These are phyloP conservation scores for Muntiacus muntjak DNA, from an alignment of 2,113 vertebrate species.

Conservation along the genomic window DNA sequence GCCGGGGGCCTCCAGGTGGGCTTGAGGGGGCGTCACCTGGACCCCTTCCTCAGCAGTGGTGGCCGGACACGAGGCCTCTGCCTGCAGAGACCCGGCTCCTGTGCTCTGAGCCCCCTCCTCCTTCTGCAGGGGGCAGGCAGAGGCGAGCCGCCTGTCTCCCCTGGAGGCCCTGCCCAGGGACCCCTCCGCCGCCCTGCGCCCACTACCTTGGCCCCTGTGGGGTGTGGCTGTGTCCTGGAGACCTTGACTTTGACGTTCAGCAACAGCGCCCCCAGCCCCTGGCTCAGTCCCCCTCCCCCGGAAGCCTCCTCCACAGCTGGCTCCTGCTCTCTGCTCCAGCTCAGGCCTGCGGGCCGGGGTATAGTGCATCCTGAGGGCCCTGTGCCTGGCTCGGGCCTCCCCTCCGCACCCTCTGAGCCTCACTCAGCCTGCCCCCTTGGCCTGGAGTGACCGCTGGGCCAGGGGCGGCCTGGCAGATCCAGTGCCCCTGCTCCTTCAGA, in stretches of 20 bases:
- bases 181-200: accelerated
- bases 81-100: not conserved
- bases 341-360: not conserved
- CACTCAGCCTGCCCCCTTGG: not conserved
- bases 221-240: not conserved
- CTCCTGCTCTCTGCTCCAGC: not conserved
- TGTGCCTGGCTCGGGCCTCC: not conserved
- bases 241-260: not conserved
- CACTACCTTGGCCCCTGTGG: not conserved
- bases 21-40: accelerated
- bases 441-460: not conserved
- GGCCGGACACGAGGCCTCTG: not conserved
- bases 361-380: not conserved
- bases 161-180: not conserved
- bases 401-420: accelerated
- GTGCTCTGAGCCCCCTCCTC: not conserved
- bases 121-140: not conserved
- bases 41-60: accelerated
- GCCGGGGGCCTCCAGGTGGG: not conserved
- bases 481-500: not conserved
- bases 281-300: not conserved
- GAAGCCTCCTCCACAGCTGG: not conserved
- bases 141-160: not conserved
- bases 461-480: accelerated
- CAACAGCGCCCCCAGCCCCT: accelerated